Percentiles rank a stretch among this genome's conserved stretches.
Evolutionary conservation across 2,888 invertebrate species (phyloP).

Genomic region (Aricia artaxerxes): DNA sequence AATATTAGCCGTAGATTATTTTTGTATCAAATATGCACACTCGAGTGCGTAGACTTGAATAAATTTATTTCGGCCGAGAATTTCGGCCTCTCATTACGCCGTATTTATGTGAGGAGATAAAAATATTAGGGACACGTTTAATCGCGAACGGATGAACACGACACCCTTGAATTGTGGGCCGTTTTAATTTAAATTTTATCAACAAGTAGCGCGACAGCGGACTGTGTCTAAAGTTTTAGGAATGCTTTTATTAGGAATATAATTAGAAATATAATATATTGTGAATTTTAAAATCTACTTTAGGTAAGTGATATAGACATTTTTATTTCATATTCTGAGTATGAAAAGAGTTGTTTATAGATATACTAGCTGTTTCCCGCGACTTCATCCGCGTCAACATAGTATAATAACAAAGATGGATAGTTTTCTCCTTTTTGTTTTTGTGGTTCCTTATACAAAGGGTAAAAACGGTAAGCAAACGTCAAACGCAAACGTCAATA

Average conservation of each 20-base stretch:
- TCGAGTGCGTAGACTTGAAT: slow-evolving; percentile 73
- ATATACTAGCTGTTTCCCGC: no score
- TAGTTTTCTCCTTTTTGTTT: no score
- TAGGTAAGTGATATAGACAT: no score
- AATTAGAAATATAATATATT: background rate
- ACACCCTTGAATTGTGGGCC: slow-evolving; percentile 45
- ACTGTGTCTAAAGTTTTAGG: background rate
- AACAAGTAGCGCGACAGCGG: slow-evolving; percentile 1
- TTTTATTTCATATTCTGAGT: no score
- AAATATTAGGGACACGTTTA: slow-evolving; percentile 79
- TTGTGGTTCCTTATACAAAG: no score
- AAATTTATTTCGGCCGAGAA: slow-evolving; percentile 75
- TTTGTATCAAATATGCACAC: slow-evolving; percentile 80
- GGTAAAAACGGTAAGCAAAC: no score
- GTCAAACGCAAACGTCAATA: no score
- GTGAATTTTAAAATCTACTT: no score
- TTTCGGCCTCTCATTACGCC: slow-evolving; percentile 74
- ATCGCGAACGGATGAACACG: slow-evolving; percentile 75
- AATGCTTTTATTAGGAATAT: background rate
- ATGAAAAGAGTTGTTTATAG: no score
- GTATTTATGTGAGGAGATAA: slow-evolving; percentile 79
- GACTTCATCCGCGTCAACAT: no score
- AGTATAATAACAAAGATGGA: no score
- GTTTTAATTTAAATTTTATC: slow-evolving; percentile 41
- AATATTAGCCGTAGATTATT: slow-evolving; percentile 71